Evolutionary conservation across 2,113 vertebrate species (phyloP), one percentile per base, ranked within the genome.

Genomic region (Emydocephalus ijimae): DNA sequence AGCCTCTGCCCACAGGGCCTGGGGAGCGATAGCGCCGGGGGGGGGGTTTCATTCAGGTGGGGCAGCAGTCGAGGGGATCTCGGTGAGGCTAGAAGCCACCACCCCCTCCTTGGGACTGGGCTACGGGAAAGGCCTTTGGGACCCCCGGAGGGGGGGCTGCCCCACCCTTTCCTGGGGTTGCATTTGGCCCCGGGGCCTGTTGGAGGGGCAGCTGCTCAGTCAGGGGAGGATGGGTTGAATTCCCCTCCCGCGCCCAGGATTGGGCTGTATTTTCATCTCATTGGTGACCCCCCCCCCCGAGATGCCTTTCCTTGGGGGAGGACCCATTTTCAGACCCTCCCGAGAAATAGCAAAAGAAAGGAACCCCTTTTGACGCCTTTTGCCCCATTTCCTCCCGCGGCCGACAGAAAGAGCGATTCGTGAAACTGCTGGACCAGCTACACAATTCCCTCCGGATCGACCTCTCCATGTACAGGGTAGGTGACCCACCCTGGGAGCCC

Each of bases 371-470:
- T 81, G 69, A 81, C 7, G 2, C n/a, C 5, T n/a, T n/a, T n/a
- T 39, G 34, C 12, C 5, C 89, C 24, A 50, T 91, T 45, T 90
- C 89, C 64, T 92, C 81, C 26, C 12, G 1, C 4, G 2, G 26
- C 94, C 29, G 12, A 96, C 97, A 99, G 99, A 99, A 99, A 98
- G 99, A 99, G 93, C 98, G 98, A 87, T 99, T 99, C 96, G 98
- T 99, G 29, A 99, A 99, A 97, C 98, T 99, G 15, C 96, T 99
- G 95, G 99, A 99, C 96, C 99, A 99, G 95, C 97, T 99, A 39
- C 99, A 99, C 97, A 99, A 99, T 94, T 99, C 99, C 20, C 95
- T 99, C 90, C 98, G 99, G 34, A 99, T 99, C 74, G 99, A 99
- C 96, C 99, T 99, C 64, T 99, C 99, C 14, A 99, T 98, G 92